Conservation (phyloP, 30 jellyfish, hydroid and myxozoan genomes). For the Hydractinia echinata region DNA sequence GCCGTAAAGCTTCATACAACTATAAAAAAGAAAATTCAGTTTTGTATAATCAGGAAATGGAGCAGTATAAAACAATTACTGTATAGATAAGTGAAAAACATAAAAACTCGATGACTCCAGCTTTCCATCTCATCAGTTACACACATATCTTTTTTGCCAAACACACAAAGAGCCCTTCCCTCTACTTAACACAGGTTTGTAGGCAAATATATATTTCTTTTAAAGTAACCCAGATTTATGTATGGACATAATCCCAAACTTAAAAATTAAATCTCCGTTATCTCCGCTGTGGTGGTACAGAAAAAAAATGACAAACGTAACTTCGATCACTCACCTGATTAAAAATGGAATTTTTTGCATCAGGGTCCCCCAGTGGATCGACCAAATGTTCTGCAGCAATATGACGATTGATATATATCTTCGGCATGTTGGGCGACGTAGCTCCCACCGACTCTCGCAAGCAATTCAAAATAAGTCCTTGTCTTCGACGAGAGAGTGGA, state of each 20-base stretch:
- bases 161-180: too few species aligned
- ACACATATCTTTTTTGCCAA: too few species aligned
- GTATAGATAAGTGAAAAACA: too few species aligned
- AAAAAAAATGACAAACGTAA: neutral
- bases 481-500: slow-evolving; percentile 40
- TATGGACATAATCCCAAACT: too few species aligned
- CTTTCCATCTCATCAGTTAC: too few species aligned
- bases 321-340: slow-evolving; percentile 50
- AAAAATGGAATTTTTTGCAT: slow-evolving; percentile 67
- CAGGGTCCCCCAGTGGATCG: slow-evolving; percentile 71
- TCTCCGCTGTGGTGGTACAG: neutral
- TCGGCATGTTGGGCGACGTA: slow-evolving; percentile 55
- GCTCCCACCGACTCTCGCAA: slow-evolving; percentile 73
- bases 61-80: too few species aligned
- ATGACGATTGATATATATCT: slow-evolving; percentile 75
- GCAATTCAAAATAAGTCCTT: slow-evolving; percentile 69
- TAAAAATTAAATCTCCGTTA: too few species aligned
- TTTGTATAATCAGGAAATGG: too few species aligned
- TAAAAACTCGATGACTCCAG: too few species aligned
- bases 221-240: too few species aligned
- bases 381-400: slow-evolving; percentile 86
- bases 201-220: too few species aligned
- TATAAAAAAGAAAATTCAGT: neutral
- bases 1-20: slow-evolving; percentile 77
- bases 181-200: too few species aligned